phyloP scores from a whole-genome alignment of 1,140 invertebrate species.

The Aphidius ervi region DNA sequence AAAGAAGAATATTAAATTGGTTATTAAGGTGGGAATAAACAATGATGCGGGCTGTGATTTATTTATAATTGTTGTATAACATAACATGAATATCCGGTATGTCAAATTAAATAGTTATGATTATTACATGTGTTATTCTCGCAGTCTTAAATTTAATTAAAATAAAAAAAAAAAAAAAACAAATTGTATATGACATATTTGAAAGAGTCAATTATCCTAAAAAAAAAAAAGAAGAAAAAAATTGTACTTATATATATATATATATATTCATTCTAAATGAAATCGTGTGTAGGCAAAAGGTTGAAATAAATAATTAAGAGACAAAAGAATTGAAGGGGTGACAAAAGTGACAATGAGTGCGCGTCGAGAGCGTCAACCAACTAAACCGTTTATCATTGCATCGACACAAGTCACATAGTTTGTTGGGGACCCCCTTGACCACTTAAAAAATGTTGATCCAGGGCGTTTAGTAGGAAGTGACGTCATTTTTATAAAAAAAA shows the following conservation, averaged over 20 bases:
- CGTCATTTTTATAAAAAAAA: constrained; percentile 27
- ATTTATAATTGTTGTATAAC: constrained; percentile 44
- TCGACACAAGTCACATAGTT: constrained; percentile 44
- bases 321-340: constrained; percentile 24
- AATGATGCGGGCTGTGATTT: constrained; percentile 53
- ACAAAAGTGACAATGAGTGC: constrained; percentile 23
- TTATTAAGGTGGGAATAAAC: constrained; percentile 33
- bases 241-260: constrained; percentile 14
- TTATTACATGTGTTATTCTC: constrained; percentile 20
- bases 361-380: constrained; percentile 21
- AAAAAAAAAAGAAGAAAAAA: not conserved
- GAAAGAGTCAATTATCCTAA: too few species aligned
- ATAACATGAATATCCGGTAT: constrained; percentile 45
- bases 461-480: constrained; percentile 46
- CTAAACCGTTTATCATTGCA: constrained; percentile 45
- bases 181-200: too few species aligned
- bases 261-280: constrained; percentile 15
- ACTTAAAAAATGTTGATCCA: constrained; percentile 41
- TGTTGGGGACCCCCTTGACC: constrained; percentile 34
- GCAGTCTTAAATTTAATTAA: too few species aligned
- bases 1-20: not conserved
- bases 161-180: too few species aligned
- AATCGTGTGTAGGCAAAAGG: constrained; percentile 24
- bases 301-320: constrained; percentile 16
- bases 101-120: constrained; percentile 42